These are phyloP conservation scores for Apotomis turbidana DNA, from an alignment of 2,888 invertebrate species.

Conservation along the genomic window DNA sequence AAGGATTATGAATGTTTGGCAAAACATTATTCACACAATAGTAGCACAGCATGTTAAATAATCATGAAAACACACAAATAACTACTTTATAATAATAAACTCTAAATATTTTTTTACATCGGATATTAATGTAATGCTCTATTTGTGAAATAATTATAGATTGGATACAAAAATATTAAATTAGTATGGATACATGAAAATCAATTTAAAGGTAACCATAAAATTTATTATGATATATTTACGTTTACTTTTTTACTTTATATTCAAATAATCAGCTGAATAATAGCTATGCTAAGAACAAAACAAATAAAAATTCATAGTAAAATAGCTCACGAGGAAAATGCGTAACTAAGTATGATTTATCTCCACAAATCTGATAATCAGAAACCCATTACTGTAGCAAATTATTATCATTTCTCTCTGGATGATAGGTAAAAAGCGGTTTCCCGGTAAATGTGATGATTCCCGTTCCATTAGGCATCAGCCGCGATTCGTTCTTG, in stretches of 20 bases:
- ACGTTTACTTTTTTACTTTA: not conserved
- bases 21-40: not conserved
- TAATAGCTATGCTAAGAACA: too few relatives aligned
- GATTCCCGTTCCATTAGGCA: constrained; percentile 78
- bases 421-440: constrained; percentile 73
- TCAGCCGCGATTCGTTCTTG: constrained; percentile 75
- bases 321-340: not conserved
- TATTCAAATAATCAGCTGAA: not conserved
- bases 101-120: too few relatives aligned
- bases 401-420: constrained; percentile 67
- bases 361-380: constrained; percentile 54
- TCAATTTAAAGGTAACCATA: too few relatives aligned
- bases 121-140: too few relatives aligned
- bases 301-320: not conserved
- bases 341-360: constrained; percentile 23
- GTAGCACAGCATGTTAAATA: too few relatives aligned
- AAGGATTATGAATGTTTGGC: not conserved
- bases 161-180: too few relatives aligned
- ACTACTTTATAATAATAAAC: too few relatives aligned
- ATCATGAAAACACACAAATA: too few relatives aligned
- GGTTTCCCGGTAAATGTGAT: constrained; percentile 74
- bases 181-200: too few relatives aligned
- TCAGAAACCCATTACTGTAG: constrained; percentile 68
- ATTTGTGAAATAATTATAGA: too few relatives aligned
- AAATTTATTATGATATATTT: not conserved